phyloP scores from a whole-genome alignment of 2,797 vertebrate genomes.

The Manis crassicaudata region DNA sequence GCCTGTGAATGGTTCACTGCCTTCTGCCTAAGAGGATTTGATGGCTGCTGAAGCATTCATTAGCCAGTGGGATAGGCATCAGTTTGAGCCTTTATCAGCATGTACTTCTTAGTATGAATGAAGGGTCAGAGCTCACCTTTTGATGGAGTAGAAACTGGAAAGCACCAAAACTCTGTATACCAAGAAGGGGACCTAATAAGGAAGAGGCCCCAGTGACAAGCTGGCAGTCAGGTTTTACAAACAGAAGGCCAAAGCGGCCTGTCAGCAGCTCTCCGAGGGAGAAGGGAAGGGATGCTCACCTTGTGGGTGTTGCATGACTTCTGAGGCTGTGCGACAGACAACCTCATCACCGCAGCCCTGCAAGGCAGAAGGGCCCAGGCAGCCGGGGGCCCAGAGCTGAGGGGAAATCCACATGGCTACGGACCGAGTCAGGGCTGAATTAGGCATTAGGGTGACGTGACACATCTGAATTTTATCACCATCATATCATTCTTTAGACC shows the following conservation, averaged over 20 bases:
- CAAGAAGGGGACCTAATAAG: background rate
- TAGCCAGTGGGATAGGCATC: background rate
- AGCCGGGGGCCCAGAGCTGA: slow-evolving; percentile 8
- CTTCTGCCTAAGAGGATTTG: background rate
- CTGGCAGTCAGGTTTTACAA: background rate
- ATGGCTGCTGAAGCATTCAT: background rate
- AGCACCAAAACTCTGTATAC: background rate
- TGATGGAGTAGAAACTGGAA: background rate
- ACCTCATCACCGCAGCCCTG: background rate
- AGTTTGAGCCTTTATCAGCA: background rate
- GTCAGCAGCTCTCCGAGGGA: background rate
- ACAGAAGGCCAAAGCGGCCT: background rate
- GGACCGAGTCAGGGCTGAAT: slow-evolving; percentile 51
- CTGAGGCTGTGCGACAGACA: background rate
- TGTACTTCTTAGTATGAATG: background rate
- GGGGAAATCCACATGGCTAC: slow-evolving; percentile 57
- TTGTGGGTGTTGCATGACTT: background rate
- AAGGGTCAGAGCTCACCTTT: background rate
- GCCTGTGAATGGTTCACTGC: background rate
- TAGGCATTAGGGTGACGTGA: slow-evolving; percentile 19
- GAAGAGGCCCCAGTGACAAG: background rate
- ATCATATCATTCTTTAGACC: slow-evolving; percentile 56
- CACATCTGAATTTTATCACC: slow-evolving; percentile 62
- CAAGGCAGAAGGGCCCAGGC: background rate
- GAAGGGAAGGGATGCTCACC: background rate